Conservation (phyloP, 2,797 vertebrate species). For the Caiman crocodilus region DNA sequence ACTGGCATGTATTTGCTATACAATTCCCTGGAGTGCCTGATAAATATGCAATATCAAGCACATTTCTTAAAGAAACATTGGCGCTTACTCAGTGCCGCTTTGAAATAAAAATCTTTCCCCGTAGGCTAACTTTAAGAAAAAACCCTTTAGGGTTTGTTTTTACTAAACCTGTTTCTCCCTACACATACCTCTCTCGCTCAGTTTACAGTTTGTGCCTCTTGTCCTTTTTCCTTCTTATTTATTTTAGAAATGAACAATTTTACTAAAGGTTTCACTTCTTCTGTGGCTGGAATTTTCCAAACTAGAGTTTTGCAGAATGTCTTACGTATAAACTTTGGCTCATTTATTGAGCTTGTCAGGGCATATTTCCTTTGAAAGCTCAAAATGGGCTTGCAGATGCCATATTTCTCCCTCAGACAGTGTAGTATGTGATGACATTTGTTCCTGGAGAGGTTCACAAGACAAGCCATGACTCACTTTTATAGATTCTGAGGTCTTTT, state of each 20-base stretch:
- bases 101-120: neutral
- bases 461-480: neutral
- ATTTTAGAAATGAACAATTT: slow-evolving; percentile 6
- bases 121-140: neutral
- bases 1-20: neutral
- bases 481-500: neutral
- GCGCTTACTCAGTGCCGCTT: neutral
- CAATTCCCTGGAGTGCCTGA: neutral
- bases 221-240: neutral
- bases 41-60: slow-evolving; percentile 28
- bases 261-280: neutral
- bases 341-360: slow-evolving; percentile 27
- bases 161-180: neutral
- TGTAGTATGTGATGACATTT: neutral
- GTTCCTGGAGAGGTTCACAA: neutral
- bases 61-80: slow-evolving; percentile 9
- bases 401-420: slow-evolving; percentile 13
- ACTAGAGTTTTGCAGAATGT: neutral
- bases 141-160: neutral
- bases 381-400: slow-evolving; percentile 11
- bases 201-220: neutral
- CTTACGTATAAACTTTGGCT: slow-evolving; percentile 1
- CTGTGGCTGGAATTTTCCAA: neutral
- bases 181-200: neutral
- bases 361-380: slow-evolving; percentile 48